Conservation (phyloP, 2,797 vertebrate genomes). For the Melanotaenia pygmaea region DNA sequence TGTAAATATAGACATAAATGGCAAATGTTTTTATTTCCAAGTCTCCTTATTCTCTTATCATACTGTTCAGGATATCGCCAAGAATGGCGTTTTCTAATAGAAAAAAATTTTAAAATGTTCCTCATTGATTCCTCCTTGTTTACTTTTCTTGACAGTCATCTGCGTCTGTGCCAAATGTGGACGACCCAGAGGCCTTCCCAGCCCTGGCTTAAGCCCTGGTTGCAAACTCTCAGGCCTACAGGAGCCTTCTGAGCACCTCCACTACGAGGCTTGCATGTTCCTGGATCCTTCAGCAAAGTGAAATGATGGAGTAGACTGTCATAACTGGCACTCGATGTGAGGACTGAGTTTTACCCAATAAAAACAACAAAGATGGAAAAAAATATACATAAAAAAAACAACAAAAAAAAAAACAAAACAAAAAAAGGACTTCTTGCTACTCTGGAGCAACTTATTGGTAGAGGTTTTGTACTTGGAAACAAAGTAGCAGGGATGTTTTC, state of each 20-base stretch:
- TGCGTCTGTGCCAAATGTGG: conserved; percentile 95
- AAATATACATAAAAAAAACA: conserved; percentile 75
- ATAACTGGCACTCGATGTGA: conserved; percentile 95
- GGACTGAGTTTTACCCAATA: conserved; percentile 99
- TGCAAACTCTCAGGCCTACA: conserved; percentile 84
- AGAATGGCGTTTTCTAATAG: not conserved
- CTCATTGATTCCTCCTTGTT: not conserved
- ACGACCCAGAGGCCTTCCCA: conserved; percentile 99
- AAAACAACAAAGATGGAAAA: conserved; percentile 87
- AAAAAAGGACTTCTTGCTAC: conserved; percentile 99
- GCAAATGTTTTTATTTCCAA: not conserved
- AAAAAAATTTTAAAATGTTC: not conserved
- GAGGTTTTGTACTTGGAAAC: conserved; percentile 99
- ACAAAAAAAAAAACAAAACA: conserved; percentile 78
- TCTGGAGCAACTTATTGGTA: conserved; percentile 98
- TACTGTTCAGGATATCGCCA: not conserved
- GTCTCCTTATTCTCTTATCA: not conserved
- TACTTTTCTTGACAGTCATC: conserved; percentile 80
- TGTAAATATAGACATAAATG: not conserved
- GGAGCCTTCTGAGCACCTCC: conserved; percentile 89
- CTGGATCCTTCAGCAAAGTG: conserved; percentile 97
- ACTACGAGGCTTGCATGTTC: conserved; percentile 99
- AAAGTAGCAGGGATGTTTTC: conserved; percentile 99
- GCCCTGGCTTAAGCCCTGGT: conserved; percentile 92
- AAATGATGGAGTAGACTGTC: conserved; percentile 93